Base-by-base conservation (phyloP, 2,888 invertebrate species). In the Lacanobia oleracea region DNA sequence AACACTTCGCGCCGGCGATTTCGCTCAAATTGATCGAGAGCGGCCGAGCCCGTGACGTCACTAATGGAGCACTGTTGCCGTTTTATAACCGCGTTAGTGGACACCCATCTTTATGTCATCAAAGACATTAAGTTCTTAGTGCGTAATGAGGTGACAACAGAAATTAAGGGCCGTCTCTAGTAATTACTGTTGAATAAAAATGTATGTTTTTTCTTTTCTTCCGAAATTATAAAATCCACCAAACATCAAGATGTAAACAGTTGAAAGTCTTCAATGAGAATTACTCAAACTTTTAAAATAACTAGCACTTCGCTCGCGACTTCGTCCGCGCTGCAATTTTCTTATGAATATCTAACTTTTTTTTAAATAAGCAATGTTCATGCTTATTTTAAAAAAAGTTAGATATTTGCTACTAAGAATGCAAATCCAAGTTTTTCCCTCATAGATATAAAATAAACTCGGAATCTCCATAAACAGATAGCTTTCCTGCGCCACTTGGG, bases 1-100 rank as follows among this genome's bases (percentile, higher is more conserved):
- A 95, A 95, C 95, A 94, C 95, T 95, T 95, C 95, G 93, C 92
- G 92, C 92, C 88, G 92, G 93, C 91, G 95, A 94, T 95, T 95
- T 92, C 90, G 90, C 89, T 91, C 94, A 95, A 95, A 95, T 95
- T 95, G 95, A 95, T 93, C 92, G 94, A 93, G 94, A 94, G 94
- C 91, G 90, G 90, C 63, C 79, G 75, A 75, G 79, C 84, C 89
- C 83, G 89, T 92, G 93, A 93, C 91, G 90, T 91, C 93, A 92
- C 94, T 95, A 96, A 96, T 95, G 95, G 95, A 93, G 85, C 91
- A 92, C 86, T 92, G 92, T 89, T 89, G 89, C 87, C 87, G 87
- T 90, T 88, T 86, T 85, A 79, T 91, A 91, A 91, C 88, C 85
- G 67, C 84, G 88, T 92, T 92, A 92, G 89, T 88, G 89, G 86